Evolutionary conservation across 2,113 vertebrate species (phyloP).

Genomic region (Panthera uncia): DNA sequence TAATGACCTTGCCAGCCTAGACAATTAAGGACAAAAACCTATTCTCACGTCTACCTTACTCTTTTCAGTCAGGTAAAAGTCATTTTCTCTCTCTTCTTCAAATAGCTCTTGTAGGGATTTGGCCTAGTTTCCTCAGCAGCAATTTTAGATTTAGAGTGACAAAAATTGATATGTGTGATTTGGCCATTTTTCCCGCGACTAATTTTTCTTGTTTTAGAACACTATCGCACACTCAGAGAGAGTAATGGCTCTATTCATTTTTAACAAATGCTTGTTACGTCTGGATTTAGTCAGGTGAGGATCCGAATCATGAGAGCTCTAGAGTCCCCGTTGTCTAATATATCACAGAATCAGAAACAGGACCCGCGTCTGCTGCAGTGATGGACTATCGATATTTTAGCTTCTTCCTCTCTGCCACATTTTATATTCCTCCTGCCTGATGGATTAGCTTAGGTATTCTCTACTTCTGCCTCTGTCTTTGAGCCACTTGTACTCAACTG

Average conservation of each 20-base stretch:
- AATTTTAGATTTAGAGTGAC: conserved; percentile 44
- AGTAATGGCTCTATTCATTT: background rate
- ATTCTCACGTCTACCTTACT: background rate
- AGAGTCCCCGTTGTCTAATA: background rate
- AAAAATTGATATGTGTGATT: background rate
- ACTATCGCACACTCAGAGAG: background rate
- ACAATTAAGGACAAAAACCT: background rate
- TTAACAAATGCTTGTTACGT: background rate
- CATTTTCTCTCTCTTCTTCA: background rate
- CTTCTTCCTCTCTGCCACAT: background rate
- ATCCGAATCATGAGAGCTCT: background rate
- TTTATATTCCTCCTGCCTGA: background rate
- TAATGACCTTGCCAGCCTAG: background rate
- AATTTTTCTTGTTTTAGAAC: conserved; percentile 25
- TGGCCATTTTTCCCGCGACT: conserved; percentile 2
- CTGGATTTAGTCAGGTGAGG: background rate
- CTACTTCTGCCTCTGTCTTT: background rate
- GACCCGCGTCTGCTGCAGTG: rapidly evolving
- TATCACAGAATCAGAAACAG: background rate
- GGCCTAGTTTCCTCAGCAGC: background rate
- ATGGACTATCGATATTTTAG: background rate
- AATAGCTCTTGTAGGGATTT: background rate
- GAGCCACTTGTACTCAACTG: background rate
- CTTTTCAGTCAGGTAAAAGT: background rate
- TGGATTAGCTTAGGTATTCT: background rate